A percentile compares a stretch with the other conserved stretches of the same genome.
Conservation (phyloP, 2,113 vertebrate genomes). For the Lepus europaeus region DNA sequence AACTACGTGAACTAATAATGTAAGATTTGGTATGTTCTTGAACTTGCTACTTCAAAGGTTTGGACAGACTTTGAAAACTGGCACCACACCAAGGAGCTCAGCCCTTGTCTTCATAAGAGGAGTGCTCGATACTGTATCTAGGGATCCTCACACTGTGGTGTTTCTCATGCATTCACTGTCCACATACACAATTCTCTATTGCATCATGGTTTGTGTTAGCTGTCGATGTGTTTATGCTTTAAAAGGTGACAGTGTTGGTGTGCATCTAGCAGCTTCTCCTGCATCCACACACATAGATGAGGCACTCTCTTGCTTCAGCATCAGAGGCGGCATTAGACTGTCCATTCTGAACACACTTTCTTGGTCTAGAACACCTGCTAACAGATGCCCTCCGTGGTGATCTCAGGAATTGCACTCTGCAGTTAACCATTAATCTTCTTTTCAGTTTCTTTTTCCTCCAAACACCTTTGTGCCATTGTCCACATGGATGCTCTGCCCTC, state of each 20-base stretch:
- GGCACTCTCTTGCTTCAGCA: neutral
- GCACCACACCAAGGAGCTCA: neutral
- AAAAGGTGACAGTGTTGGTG: neutral
- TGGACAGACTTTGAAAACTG: neutral
- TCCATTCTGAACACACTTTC: neutral
- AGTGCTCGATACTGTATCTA: too few species aligned
- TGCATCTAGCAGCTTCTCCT: neutral
- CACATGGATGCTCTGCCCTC: neutral
- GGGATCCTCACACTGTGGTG: neutral
- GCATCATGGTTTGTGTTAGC: neutral
- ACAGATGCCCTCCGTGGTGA: neutral
- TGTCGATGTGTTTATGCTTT: neutral
- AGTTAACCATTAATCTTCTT: neutral
- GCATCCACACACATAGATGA: neutral
- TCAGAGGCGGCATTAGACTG: neutral
- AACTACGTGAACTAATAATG: neutral
- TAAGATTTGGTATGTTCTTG: neutral
- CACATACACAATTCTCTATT: neutral
- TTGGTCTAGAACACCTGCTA: neutral
- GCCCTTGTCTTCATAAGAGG: neutral
- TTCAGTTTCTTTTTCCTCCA: neutral
- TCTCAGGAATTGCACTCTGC: neutral
- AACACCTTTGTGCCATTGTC: neutral
- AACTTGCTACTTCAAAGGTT: neutral
- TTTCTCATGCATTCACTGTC: neutral